These are phyloP conservation scores for Cryptoprocta ferox DNA, from an alignment of 2,797 vertebrate genomes.

Conservation along the genomic window DNA sequence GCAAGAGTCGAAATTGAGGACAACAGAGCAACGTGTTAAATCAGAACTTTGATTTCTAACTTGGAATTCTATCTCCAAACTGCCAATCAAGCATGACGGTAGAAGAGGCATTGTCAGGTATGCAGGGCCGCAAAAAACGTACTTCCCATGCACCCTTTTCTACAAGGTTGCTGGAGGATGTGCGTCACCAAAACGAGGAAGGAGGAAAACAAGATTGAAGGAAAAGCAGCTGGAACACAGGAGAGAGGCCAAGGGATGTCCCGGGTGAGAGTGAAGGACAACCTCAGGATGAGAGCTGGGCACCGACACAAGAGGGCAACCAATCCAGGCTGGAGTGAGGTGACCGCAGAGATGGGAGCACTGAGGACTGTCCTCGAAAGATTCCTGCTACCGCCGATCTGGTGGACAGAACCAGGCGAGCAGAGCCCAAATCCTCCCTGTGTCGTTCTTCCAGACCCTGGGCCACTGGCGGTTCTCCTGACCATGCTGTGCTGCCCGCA, in stretches of 20 bases:
- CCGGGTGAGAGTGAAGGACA: not conserved
- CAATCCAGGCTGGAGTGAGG: not conserved
- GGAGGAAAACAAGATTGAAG: not conserved
- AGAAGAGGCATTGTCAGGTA: not conserved
- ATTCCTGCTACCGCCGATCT: not conserved
- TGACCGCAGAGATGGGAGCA: not conserved
- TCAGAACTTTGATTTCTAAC: slow-evolving; percentile 46
- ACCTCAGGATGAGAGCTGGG: not conserved
- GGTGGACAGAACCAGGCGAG: not conserved
- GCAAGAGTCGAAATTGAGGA: slow-evolving; percentile 20
- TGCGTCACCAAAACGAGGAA: not conserved
- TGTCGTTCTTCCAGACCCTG: not conserved
- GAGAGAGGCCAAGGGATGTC: not conserved
- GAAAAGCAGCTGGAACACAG: not conserved
- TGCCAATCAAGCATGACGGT: not conserved
- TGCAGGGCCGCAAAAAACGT: not conserved
- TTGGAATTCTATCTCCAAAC: not conserved
- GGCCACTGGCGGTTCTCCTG: not conserved
- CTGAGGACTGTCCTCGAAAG: not conserved
- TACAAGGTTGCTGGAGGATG: not conserved
- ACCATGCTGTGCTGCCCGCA: not conserved
- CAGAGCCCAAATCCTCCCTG: not conserved
- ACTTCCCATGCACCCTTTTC: not conserved
- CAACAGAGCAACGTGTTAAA: not conserved
- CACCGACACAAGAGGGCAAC: not conserved